phyloP scores from a whole-genome alignment of 1,140 invertebrate genomes.

The Sitobion miscanthi region DNA sequence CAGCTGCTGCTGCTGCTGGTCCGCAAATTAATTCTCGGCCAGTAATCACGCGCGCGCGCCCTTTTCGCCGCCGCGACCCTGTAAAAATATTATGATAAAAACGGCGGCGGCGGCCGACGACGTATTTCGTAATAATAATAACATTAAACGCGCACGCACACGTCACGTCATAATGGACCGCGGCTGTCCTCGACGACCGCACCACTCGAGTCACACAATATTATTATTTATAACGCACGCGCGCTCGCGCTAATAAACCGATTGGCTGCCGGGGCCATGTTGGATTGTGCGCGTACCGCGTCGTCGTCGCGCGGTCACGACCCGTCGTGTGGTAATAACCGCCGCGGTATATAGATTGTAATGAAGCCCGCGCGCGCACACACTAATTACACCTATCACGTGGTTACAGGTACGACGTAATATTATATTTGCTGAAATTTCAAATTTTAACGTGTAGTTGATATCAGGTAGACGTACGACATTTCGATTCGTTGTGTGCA shows the following conservation, averaged over 20 bases:
- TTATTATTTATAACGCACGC: constrained; percentile 21
- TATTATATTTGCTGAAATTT: too few species aligned
- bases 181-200: not conserved
- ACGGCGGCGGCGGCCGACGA: not conserved
- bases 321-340: not conserved
- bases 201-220: constrained; percentile 8
- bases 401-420: too few species aligned
- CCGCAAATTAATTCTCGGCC: constrained; percentile 48
- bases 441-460: too few species aligned
- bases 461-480: too few species aligned
- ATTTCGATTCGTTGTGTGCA: not conserved
- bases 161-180: constrained; percentile 13
- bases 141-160: not conserved
- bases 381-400: not conserved
- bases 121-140: not conserved
- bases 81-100: constrained; percentile 49
- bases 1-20: constrained; percentile 34
- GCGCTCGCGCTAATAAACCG: constrained; percentile 35
- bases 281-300: constrained; percentile 16
- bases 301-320: not conserved
- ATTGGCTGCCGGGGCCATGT: constrained; percentile 41
- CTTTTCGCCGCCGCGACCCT: not conserved
- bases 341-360: not conserved
- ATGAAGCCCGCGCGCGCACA: not conserved
- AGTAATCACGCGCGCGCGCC: constrained; percentile 29